Conservation (phyloP, 2,888 invertebrate species). For the Exocentrus adspersus region DNA sequence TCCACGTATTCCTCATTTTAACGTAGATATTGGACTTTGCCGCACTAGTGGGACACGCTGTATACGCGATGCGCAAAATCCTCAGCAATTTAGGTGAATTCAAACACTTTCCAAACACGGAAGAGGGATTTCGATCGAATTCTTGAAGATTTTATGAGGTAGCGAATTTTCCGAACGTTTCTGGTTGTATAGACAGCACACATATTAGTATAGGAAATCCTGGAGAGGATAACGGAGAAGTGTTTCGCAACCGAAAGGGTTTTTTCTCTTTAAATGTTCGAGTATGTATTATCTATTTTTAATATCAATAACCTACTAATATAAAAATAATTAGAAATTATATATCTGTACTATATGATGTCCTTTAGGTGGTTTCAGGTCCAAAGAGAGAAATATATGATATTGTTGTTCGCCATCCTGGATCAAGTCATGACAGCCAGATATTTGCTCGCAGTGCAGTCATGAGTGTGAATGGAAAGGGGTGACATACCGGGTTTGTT, state of each 20-base stretch:
- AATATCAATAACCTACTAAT: background rate
- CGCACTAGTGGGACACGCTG: too few relatives aligned
- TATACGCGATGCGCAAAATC: too few relatives aligned
- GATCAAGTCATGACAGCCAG: constrained; percentile 33
- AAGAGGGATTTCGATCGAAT: too few relatives aligned
- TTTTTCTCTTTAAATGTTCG: background rate
- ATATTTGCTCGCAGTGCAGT: constrained; percentile 33
- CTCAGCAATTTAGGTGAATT: too few relatives aligned
- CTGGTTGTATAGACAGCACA: constrained; percentile 32
- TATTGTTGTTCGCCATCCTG: constrained; percentile 35
- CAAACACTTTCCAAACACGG: too few relatives aligned
- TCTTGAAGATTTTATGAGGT: too few relatives aligned
- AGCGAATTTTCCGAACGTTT: constrained; percentile 32
- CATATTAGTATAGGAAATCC: constrained; percentile 34
- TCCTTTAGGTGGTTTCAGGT: constrained; percentile 13
- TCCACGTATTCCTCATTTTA: too few relatives aligned
- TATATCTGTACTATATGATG: too few relatives aligned
- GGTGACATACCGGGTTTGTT: background rate
- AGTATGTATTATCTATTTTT: background rate
- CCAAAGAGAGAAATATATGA: constrained; percentile 33
- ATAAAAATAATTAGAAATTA: too few relatives aligned
- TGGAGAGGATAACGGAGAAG: constrained; percentile 33
- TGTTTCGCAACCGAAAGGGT: constrained; percentile 35
- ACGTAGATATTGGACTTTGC: too few relatives aligned
- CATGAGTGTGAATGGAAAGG: background rate